Evolutionary conservation across 1,140 invertebrate species (phyloP).

Genomic region (Dufourea novaeangliae): DNA sequence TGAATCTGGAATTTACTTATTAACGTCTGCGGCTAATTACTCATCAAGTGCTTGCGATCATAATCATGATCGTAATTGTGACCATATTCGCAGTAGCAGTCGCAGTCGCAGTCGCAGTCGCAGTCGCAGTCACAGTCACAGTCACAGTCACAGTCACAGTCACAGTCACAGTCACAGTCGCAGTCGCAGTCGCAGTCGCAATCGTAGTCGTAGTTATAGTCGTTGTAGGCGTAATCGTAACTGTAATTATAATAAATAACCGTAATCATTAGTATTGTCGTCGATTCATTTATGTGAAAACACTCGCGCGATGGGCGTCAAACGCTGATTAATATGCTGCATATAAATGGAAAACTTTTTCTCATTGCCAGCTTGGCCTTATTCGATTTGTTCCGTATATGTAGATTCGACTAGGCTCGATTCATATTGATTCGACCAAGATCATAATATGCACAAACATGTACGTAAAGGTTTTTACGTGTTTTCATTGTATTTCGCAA

Average conservation of each 20-base stretch:
- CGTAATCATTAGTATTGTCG: slow-evolving; percentile 63
- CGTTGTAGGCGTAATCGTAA: slow-evolving; percentile 2
- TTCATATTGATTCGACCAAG: background rate
- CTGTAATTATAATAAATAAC: background rate
- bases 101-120: background rate
- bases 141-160: background rate
- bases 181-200: background rate
- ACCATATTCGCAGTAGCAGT: background rate
- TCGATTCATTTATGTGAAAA: slow-evolving; percentile 58
- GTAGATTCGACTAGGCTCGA: background rate
- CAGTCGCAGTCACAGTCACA: background rate
- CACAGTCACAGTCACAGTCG: background rate
- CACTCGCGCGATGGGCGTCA: slow-evolving; percentile 5
- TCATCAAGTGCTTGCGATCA: background rate
- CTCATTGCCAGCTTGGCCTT: background rate
- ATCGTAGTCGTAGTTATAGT: background rate
- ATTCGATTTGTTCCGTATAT: background rate
- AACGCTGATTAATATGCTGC: background rate
- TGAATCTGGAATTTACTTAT: background rate
- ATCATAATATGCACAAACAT: background rate
- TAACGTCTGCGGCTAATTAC: background rate
- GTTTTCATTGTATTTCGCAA: slow-evolving; percentile 86
- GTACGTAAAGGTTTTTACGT: slow-evolving; percentile 12
- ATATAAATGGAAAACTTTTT: background rate
- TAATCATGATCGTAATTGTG: background rate